A percentile compares a stretch with the other conserved stretches of the same genome.
These are phyloP conservation scores for Meriones psammophilus DNA, from an alignment of 2,797 vertebrate species.

Conservation along the genomic window DNA sequence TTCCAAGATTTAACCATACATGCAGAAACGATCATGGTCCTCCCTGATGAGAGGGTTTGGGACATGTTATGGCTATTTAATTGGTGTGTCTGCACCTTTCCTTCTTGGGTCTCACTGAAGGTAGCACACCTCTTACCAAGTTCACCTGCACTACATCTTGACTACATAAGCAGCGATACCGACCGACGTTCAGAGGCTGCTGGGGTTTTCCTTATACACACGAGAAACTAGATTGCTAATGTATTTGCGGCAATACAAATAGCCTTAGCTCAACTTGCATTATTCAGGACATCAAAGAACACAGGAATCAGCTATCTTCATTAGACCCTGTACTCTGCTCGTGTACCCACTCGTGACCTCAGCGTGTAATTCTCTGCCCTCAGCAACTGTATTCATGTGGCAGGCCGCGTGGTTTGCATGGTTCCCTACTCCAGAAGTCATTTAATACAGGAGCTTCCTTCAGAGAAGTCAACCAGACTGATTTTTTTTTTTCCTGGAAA, in stretches of 20 bases:
- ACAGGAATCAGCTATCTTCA: background rate
- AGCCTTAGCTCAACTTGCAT: background rate
- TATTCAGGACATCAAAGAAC: conserved; percentile 5
- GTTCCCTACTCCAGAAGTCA: background rate
- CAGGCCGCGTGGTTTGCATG: background rate
- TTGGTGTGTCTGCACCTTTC: background rate
- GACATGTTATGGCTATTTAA: background rate
- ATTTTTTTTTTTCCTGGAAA: background rate
- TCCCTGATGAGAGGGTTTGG: background rate
- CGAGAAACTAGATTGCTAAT: background rate
- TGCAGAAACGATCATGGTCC: background rate
- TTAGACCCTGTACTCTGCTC: background rate
- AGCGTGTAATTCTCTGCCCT: background rate
- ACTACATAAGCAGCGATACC: background rate
- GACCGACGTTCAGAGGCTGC: background rate
- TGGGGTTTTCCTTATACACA: background rate
- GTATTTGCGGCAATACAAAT: background rate
- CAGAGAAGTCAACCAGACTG: background rate
- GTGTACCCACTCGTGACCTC: background rate
- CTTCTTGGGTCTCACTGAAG: background rate
- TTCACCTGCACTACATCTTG: conserved; percentile 2
- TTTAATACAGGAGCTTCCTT: background rate
- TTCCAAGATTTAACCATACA: background rate
- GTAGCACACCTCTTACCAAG: background rate
- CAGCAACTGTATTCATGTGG: background rate